Base-by-base conservation (phyloP, 1,140 invertebrate genomes). In the Drosophila gunungcola region DNA sequence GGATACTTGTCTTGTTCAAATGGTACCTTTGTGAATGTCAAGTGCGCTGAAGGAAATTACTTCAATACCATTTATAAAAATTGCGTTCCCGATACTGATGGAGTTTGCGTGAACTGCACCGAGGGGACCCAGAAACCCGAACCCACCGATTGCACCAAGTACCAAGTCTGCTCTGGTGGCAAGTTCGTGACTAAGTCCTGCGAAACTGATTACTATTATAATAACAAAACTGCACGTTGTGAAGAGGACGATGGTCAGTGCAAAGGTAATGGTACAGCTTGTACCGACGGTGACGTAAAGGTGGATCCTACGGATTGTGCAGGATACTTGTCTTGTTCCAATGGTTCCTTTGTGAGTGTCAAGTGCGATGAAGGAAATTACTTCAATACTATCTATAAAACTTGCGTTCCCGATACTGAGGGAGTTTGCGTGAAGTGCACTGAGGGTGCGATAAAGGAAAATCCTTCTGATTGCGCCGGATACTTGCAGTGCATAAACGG, bases 161-260 rank as follows among this genome's bases (percentile, higher is more conserved):
- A n/a, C n/a, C n/a, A n/a, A n/a, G n/a, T n/a, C n/a, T n/a, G n/a
- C n/a, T n/a, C n/a, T n/a, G n/a, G n/a, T n/a, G n/a, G n/a, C n/a
- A n/a, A n/a, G n/a, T n/a, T n/a, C n/a, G n/a, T n/a, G n/a, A n/a
- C n/a, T n/a, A n/a, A n/a, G n/a, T n/a, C n/a, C n/a, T n/a, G n/a
- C n/a, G n/a, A n/a, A n/a, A n/a, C n/a, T n/a, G n/a, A n/a, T n/a
- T n/a, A n/a, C n/a, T n/a, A n/a, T n/a, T n/a, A n/a, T n/a, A n/a
- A n/a, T n/a, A n/a, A n/a, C n/a, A n/a, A n/a, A n/a, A n/a, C n/a
- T n/a, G n/a, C n/a, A n/a, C n/a, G n/a, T n/a, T n/a, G n/a, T n/a
- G n/a, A n/a, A n/a, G n/a, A n/a, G n/a, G n/a, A 85, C 21, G 51
- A 68, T 2, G 82, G 78, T 0, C n/a, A 75, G 9, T 86, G 82